Conservation (phyloP, 2,888 invertebrate genomes). For the Aphodius sticticus region DNA sequence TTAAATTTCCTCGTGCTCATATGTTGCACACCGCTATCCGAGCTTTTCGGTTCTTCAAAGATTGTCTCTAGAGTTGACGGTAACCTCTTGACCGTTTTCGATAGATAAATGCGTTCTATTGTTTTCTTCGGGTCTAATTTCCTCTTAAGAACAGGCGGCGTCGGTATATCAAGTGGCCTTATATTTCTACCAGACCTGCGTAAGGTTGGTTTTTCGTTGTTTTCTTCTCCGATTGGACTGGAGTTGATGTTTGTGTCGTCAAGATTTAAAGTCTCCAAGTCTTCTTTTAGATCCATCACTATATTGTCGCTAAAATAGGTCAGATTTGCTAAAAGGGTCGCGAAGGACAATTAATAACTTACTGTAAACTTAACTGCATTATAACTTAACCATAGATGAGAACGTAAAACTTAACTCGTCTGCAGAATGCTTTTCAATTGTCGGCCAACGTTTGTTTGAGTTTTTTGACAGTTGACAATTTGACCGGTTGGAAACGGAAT, state of each 20-base stretch:
- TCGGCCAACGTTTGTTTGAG: too few species aligned
- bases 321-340: too few species aligned
- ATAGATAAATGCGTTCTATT: conserved; percentile 57
- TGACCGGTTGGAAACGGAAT: too few species aligned
- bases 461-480: too few species aligned
- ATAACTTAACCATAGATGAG: too few species aligned
- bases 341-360: too few species aligned
- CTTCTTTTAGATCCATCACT: too few species aligned
- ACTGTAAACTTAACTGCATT: too few species aligned
- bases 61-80: conserved; percentile 69
- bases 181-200: not conserved
- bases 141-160: not conserved
- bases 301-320: too few species aligned
- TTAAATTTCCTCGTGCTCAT: conserved; percentile 34
- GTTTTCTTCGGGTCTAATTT: not conserved
- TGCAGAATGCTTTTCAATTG: too few species aligned
- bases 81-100: conserved; percentile 64
- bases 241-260: not conserved
- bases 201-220: not conserved
- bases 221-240: not conserved
- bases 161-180: not conserved
- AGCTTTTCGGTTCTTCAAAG: conserved; percentile 68
- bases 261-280: too few species aligned
- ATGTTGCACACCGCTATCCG: conserved; percentile 52
- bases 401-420: too few species aligned